These are phyloP conservation scores for Apis mellifera DNA, from an alignment of 1,140 invertebrate species.

Conservation along the genomic window DNA sequence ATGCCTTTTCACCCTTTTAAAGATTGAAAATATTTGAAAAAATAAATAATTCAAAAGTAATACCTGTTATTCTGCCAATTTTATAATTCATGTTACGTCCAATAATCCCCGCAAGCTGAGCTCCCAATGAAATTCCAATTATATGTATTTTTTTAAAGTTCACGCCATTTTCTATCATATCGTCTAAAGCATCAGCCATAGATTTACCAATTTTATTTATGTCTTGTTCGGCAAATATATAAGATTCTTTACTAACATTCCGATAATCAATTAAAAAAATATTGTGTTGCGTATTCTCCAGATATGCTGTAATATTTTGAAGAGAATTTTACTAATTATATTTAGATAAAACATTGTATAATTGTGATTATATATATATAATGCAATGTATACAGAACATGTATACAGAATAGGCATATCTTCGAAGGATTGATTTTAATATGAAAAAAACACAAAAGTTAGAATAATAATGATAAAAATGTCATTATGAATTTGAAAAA, in stretches of 20 bases:
- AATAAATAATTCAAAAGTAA: background rate
- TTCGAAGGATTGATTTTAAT: too few species aligned
- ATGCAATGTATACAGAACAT: too few species aligned
- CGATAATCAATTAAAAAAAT: background rate
- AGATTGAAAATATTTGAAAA: too few species aligned
- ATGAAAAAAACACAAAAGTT: too few species aligned
- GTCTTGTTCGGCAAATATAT: background rate
- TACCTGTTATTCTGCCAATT: background rate
- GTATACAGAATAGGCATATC: too few species aligned
- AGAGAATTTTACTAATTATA: background rate
- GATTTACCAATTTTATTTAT: background rate
- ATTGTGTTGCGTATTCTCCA: background rate
- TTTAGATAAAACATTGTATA: background rate
- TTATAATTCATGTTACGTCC: background rate
- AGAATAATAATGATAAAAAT: too few species aligned
- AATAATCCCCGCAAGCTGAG: background rate
- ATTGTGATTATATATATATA: background rate
- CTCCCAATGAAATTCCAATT: background rate
- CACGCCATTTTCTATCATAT: background rate
- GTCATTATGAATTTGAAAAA: too few species aligned
- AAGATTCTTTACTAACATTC: background rate
- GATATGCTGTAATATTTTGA: background rate
- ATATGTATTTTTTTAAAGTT: background rate
- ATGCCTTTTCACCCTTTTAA: too few species aligned
- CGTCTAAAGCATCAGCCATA: background rate